phyloP scores from a whole-genome alignment of 1,140 invertebrate species.

The Oryctes rhinoceros region DNA sequence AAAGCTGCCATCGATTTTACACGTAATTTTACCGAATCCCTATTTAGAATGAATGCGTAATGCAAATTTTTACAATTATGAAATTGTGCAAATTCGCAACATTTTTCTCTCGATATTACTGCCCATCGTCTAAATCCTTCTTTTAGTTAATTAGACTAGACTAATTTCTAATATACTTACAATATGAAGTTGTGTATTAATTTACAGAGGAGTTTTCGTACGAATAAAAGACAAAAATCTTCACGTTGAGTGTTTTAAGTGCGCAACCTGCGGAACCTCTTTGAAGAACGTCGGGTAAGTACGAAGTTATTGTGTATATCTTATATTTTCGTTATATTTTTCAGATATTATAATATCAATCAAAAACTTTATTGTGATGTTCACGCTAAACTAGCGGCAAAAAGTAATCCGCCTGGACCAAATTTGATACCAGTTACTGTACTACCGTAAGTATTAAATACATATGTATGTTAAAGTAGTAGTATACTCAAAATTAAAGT shows the following conservation, averaged over 20 bases:
- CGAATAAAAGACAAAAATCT: conserved; percentile 95
- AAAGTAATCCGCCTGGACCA: conserved; percentile 79
- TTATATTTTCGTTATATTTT: conserved; percentile 42
- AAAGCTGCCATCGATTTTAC: too few relatives aligned
- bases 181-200: neutral
- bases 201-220: conserved; percentile 90
- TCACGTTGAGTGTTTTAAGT: conserved; percentile 97
- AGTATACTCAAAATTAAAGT: too few relatives aligned
- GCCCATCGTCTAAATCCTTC: too few relatives aligned
- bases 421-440: conserved; percentile 82
- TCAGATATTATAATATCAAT: conserved; percentile 89
- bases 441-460: conserved; percentile 74
- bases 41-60: too few relatives aligned
- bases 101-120: too few relatives aligned
- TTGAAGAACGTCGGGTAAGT: conserved; percentile 88
- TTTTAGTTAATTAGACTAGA: too few relatives aligned
- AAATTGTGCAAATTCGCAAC: too few relatives aligned
- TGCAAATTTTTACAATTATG: too few relatives aligned
- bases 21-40: too few relatives aligned
- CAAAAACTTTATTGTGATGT: conserved; percentile 97
- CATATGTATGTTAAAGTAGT: too few relatives aligned
- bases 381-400: conserved; percentile 89
- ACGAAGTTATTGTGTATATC: conserved; percentile 10
- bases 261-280: conserved; percentile 91
- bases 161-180: too few relatives aligned